Base-by-base conservation (phyloP, 2,113 vertebrate species). In the Tetrao urogallus region DNA sequence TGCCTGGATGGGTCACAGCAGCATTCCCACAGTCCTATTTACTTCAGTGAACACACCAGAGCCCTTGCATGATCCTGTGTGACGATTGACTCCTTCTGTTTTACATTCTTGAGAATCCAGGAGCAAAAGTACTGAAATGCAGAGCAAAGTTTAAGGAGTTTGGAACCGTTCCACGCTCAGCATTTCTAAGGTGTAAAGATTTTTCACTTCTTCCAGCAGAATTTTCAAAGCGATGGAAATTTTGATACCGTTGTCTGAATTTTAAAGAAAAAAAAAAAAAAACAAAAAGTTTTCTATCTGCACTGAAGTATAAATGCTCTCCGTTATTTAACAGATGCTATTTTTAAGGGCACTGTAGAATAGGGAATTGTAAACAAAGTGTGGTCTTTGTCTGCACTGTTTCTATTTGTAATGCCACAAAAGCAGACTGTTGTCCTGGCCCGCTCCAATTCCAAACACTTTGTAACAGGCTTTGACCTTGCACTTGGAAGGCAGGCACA, bases 221-320 rank as follows among this genome's bases (percentile, higher is more conserved):
- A 72, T 92, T 89, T 96, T 95, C 78, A 64, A 81, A 80, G 38
- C 50, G 32, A 17, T 73, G 0, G 5, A 77, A 67, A 72, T 88
- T 97, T 98, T 97, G 95, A 93, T 97, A 96, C 85, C 83, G 48
- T 92, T 21, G 36, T 95, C 77, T 86, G 86, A 90, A 94, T 90
- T 92, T 89, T 54, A 60, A 79, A 92, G 40, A 32, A 6, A 30
- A 27, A 27, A 6, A 30, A 27, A 27, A 24, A 25, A 28, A 54
- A 52, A 69, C 72, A 57, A 79, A 91, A 47, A n/a, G 5, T 95
- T 97, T 97, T 96, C 47, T 96, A 89, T 72, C 86, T 82, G 77
- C 70, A 56, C 74, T 81, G 86, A 95, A 77, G 83, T 24, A 81
- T 82, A 82, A 74, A 38, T 94, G 73, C 65, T 60, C 65, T 25